Evolutionary conservation across 2,888 invertebrate species (phyloP).

Genomic region (Drosophila colorata): DNA sequence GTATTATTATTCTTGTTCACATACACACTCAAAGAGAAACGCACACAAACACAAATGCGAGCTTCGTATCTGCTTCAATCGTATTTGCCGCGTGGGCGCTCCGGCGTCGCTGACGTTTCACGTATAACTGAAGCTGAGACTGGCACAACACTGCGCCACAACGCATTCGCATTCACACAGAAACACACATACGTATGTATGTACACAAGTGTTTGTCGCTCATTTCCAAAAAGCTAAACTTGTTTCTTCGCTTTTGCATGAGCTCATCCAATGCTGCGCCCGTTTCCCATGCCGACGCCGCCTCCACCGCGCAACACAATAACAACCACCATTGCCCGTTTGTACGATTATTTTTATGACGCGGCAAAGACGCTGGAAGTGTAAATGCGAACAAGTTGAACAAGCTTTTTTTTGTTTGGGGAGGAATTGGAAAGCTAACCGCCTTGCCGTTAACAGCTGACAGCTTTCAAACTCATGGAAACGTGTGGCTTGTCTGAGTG

Average conservation of each 20-base stretch:
- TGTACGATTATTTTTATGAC: conserved; percentile 47
- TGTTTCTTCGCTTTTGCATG: conserved; percentile 72
- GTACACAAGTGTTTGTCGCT: conserved; percentile 45
- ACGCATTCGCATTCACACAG: conserved; percentile 24
- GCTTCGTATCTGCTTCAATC: conserved; percentile 30
- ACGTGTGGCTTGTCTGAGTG: conserved; percentile 24
- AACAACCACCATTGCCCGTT: conserved; percentile 18
- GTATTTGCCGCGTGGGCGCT: conserved; percentile 50
- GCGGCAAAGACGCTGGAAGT: conserved; percentile 73
- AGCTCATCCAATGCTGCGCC: conserved; percentile 68
- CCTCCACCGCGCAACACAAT: conserved; percentile 18
- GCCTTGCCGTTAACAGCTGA: conserved; percentile 48
- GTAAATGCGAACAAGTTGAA: conserved; percentile 52
- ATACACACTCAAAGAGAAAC: conserved; percentile 34
- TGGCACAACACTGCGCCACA: conserved; percentile 55
- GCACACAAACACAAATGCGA: conserved; percentile 24
- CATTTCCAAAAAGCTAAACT: conserved; percentile 74
- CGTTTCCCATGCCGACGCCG: conserved; percentile 36
- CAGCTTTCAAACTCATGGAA: conserved; percentile 20
- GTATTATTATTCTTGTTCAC: conserved; percentile 45
- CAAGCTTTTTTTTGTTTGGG: conserved; percentile 52
- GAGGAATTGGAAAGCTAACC: conserved; percentile 45
- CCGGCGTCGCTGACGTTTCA: conserved; percentile 63
- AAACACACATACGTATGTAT: conserved; percentile 1
- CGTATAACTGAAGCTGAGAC: conserved; percentile 66